Conservation (phyloP, 2,888 invertebrate genomes). For the Phalangium opilio region DNA sequence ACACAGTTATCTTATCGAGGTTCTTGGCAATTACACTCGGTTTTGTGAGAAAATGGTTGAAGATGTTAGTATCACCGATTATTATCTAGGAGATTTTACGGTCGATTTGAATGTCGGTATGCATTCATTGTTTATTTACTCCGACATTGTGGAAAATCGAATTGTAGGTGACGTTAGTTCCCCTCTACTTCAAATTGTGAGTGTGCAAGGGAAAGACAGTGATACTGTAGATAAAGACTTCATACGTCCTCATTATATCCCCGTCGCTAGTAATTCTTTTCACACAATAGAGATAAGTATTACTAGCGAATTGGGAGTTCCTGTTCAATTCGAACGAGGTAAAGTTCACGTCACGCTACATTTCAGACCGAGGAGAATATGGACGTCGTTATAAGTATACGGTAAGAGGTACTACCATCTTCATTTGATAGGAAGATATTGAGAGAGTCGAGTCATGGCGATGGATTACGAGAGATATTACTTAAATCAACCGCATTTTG, state of each 20-base stretch:
- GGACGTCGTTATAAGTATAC: too few species aligned
- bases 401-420: too few species aligned
- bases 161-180: slow-evolving; percentile 21
- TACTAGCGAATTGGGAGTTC: slow-evolving; percentile 3
- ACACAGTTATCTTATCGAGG: too few species aligned
- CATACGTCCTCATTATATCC: slow-evolving; percentile 7
- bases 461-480: too few species aligned
- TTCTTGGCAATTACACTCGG: too few species aligned
- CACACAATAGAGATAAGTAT: slow-evolving; percentile 6
- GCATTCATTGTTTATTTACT: slow-evolving; percentile 18
- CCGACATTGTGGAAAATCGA: slow-evolving; percentile 21
- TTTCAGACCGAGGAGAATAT: slow-evolving; percentile 4
- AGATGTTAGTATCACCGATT: too few species aligned
- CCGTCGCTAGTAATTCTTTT: slow-evolving; percentile 2
- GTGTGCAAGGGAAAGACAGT: slow-evolving; percentile 7
- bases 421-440: too few species aligned
- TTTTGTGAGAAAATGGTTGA: too few species aligned
- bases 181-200: slow-evolving; percentile 22
- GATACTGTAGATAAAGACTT: neutral
- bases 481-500: too few species aligned
- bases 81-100: neutral
- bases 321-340: slow-evolving; percentile 3
- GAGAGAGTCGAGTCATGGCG: neutral
- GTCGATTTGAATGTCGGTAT: neutral
- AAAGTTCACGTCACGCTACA: slow-evolving; percentile 6